Evolutionary conservation across 2,113 vertebrate species (phyloP).

Genomic region (Takifugu bimaculatus): DNA sequence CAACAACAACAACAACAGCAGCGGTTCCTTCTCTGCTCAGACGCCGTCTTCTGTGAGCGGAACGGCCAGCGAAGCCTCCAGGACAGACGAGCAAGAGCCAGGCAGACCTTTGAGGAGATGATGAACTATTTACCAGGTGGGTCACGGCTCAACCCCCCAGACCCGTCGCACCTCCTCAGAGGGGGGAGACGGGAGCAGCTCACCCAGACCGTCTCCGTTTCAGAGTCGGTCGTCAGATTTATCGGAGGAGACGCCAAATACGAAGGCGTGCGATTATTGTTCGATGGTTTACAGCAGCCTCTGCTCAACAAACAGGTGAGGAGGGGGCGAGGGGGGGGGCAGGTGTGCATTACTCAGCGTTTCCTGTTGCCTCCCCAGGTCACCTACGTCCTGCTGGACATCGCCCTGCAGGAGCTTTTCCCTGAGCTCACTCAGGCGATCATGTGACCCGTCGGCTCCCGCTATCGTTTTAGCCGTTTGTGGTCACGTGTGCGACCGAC

Average conservation of each 20-base stretch:
- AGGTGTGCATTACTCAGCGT: no score
- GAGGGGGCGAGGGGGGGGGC: no score
- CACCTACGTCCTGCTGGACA: constrained; percentile 90
- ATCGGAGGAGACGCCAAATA: constrained; percentile 88
- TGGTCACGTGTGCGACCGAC: no score
- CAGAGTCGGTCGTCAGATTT: constrained; percentile 85
- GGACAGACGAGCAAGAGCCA: constrained; percentile 84
- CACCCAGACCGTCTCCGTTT: no score
- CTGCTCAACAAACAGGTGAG: constrained; percentile 94
- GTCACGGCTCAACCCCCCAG: background rate
- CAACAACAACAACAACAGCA: no score
- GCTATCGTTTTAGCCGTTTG: no score
- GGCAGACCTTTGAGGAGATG: constrained; percentile 93
- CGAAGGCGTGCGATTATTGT: constrained; percentile 86
- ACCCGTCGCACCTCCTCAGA: background rate
- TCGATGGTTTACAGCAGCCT: constrained; percentile 89
- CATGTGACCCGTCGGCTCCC: background rate
- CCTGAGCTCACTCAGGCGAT: constrained; percentile 88
- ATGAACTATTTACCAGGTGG: constrained; percentile 91
- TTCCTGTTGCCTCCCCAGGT: constrained; percentile 71
- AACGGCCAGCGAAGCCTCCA: constrained; percentile 77
- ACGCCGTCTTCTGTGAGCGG: constrained; percentile 91
- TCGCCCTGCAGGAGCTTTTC: constrained; percentile 89
- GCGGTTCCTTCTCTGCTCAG: constrained; percentile 55
- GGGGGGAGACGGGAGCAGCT: no score